These are phyloP conservation scores for Mormyrus lacerda DNA, from an alignment of 2,113 vertebrate species.

Conservation along the genomic window DNA sequence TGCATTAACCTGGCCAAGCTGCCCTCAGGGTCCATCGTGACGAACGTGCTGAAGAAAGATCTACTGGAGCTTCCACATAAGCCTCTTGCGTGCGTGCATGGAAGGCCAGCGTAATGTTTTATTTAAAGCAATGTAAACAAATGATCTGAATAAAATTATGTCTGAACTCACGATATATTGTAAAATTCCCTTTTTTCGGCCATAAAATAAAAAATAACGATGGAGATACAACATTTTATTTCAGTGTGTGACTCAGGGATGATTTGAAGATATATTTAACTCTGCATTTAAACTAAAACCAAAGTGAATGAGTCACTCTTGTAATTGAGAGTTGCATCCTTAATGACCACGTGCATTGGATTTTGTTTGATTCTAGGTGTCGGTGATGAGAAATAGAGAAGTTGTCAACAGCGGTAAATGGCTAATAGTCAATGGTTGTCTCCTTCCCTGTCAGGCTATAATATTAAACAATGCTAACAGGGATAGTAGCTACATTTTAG, in stretches of 20 bases:
- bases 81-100: neutral
- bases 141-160: neutral
- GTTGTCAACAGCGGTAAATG: neutral
- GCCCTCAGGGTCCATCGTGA: neutral
- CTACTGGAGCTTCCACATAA: neutral
- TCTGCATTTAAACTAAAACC: neutral
- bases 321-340: neutral
- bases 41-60: neutral
- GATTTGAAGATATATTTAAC: neutral
- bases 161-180: neutral
- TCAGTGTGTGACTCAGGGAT: neutral
- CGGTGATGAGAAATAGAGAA: neutral
- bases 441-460: neutral
- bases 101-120: neutral
- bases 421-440: neutral
- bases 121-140: neutral
- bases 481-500: neutral
- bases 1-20: conserved; percentile 7
- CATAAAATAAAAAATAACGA: neutral
- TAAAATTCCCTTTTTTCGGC: neutral
- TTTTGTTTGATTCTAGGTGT: neutral
- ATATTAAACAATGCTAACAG: neutral
- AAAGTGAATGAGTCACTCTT: neutral
- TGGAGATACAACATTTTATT: neutral
- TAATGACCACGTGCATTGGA: neutral